Conservation (phyloP, 2,113 vertebrate species). For the Pelodiscus sinensis region DNA sequence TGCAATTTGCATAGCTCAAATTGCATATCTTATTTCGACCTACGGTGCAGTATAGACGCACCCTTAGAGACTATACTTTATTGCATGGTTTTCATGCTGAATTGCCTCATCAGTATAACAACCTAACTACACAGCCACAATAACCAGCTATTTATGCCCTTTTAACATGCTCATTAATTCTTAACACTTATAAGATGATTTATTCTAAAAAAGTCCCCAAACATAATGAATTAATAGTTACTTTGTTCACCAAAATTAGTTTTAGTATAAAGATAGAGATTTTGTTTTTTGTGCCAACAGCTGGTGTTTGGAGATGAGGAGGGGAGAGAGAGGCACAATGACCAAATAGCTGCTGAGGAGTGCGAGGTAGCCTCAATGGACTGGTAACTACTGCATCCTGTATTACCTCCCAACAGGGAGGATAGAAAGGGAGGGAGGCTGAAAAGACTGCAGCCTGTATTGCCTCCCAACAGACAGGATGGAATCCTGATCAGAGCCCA, state of each 20-base stretch:
- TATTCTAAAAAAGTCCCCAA: neutral
- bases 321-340: neutral
- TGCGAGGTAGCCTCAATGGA: fast-evolving
- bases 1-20: too few species aligned
- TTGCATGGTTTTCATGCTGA: neutral
- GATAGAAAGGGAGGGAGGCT: too few species aligned
- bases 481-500: neutral
- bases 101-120: neutral
- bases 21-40: too few species aligned
- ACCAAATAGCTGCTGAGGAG: fast-evolving
- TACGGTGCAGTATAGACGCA: too few species aligned
- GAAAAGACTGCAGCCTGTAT: neutral
- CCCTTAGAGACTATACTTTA: neutral
- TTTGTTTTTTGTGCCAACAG: neutral
- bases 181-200: neutral
- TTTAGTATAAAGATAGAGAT: neutral
- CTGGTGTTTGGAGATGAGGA: neutral
- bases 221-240: neutral
- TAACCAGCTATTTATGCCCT: neutral
- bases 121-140: neutral
- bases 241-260: neutral
- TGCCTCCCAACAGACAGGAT: neutral
- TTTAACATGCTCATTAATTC: neutral
- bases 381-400: neutral
- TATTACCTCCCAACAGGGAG: neutral